These are phyloP conservation scores for Protomyctophum bolini DNA, from an alignment of 2,113 vertebrate species.

Conservation along the genomic window DNA sequence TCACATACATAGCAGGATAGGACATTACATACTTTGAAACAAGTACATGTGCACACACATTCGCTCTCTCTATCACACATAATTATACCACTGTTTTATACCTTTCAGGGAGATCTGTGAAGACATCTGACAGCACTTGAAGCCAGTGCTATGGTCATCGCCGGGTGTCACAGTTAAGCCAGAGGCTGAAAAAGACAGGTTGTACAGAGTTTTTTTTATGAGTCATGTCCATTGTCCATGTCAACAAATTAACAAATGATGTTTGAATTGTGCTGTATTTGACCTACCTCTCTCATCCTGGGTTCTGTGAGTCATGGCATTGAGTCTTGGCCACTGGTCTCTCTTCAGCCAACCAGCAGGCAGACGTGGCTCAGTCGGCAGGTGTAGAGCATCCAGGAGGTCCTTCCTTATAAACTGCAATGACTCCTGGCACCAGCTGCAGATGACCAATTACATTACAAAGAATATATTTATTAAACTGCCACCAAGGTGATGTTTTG, in stretches of 20 bases:
- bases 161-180: conserved; percentile 21
- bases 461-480: not conserved
- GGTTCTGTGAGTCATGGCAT: not conserved
- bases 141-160: conserved; percentile 27
- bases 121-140: conserved; percentile 62
- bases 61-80: too few species aligned
- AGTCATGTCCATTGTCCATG: not conserved
- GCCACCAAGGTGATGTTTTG: not conserved
- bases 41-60: not conserved
- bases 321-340: conserved; percentile 61
- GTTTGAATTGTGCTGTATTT: not conserved
- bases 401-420: conserved; percentile 57
- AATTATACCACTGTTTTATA: conserved; percentile 18
- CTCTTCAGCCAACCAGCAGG: conserved; percentile 47
- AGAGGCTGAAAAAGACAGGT: conserved; percentile 1
- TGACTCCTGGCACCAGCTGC: conserved; percentile 60
- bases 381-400: conserved; percentile 65
- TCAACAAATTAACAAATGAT: not conserved
- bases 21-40: not conserved
- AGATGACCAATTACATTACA: not conserved
- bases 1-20: not conserved
- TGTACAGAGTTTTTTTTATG: not conserved
- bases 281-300: conserved; percentile 17
- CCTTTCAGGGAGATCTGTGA: conserved; percentile 74
- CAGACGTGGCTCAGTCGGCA: conserved; percentile 67